phyloP scores from a whole-genome alignment of 2,888 invertebrate species.

The Xestia xanthographa region DNA sequence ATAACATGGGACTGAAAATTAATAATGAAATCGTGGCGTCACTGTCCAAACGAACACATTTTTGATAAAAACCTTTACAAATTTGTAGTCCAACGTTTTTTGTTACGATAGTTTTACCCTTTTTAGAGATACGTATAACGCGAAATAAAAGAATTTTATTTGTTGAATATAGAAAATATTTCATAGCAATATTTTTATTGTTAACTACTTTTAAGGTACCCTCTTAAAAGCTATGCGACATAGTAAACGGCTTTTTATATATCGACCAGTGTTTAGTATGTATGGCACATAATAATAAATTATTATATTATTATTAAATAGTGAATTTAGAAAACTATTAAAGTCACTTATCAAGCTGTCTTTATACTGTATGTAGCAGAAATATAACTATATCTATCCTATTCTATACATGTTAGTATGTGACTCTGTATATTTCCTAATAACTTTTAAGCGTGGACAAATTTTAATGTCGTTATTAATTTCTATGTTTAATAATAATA shows the following conservation, averaged over 20 bases:
- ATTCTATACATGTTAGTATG: conserved; percentile 74
- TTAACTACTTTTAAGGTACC: conserved; percentile 89
- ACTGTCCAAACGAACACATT: conserved; percentile 76
- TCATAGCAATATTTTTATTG: conserved; percentile 86
- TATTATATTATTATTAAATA: conserved; percentile 64
- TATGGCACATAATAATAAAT: conserved; percentile 66
- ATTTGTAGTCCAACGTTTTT: conserved; percentile 81
- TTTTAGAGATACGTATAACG: conserved; percentile 80
- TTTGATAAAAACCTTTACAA: conserved; percentile 88
- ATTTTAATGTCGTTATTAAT: conserved; percentile 70
- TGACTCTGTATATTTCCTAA: conserved; percentile 73
- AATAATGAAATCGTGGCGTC: conserved; percentile 58
- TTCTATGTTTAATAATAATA: conserved; percentile 68
- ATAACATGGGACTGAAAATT: conserved; percentile 50
- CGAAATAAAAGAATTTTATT: conserved; percentile 74
- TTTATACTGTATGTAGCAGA: conserved; percentile 70
- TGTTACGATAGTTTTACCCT: conserved; percentile 83
- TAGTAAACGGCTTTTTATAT: conserved; percentile 75
- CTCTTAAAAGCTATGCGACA: conserved; percentile 79
- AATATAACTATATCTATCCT: conserved; percentile 69
- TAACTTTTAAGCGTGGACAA: conserved; percentile 67
- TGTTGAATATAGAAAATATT: conserved; percentile 80
- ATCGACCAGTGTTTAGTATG: conserved; percentile 78
- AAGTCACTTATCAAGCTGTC: conserved; percentile 75
- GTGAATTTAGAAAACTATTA: conserved; percentile 65